Base-by-base conservation (phyloP, 2,113 vertebrate species). In the Amblyopsis rosae region DNA sequence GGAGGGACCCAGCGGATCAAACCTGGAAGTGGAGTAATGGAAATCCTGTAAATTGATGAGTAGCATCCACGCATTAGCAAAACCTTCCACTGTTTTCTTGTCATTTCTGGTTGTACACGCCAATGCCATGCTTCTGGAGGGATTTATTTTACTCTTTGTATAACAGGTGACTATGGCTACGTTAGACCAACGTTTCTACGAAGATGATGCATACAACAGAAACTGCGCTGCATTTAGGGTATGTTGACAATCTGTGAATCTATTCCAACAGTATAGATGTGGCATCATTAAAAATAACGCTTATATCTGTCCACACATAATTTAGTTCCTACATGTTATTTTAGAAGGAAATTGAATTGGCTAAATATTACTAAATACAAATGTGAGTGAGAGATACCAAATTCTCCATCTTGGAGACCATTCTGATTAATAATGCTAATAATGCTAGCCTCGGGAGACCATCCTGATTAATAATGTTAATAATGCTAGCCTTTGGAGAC, bases 21-120 rank as follows among this genome's bases (percentile, higher is more conserved):
- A 94, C 94, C 19, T 99, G 97, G 97, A 89, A 94, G 15, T 99
- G 97, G 97, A 98, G 96, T 71, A 94, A 97, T n/a, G 86, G 85
- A 4, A 93, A 89, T 53, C 95, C 97, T 0, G 97, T 99, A 89
- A 96, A 95, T 94, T 53, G 19, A 19, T 1, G 12, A 6, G 6
- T 41, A 9, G 60, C 10, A 67, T 13, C 15, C 54, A 7, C 12
- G 13, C 17, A 41, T 15, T 7, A n/a, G 5, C 35, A 41, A 8
- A 41, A 41, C 35, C 7, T 41, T 41, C 35, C 7, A 5, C 6
- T 5, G 35, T 41, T 41, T 41, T 41, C 0, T 8, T 41, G 7
- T 1, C 4, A 41, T 41, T 41, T 8, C 7, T 41, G 35, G 35
- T 26, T 41, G 35, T 41, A 41, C 35, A 41, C 35, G 4, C 35